These are phyloP conservation scores for Bathynomus jamesi DNA, from an alignment of 1,140 invertebrate genomes.

Conservation along the genomic window DNA sequence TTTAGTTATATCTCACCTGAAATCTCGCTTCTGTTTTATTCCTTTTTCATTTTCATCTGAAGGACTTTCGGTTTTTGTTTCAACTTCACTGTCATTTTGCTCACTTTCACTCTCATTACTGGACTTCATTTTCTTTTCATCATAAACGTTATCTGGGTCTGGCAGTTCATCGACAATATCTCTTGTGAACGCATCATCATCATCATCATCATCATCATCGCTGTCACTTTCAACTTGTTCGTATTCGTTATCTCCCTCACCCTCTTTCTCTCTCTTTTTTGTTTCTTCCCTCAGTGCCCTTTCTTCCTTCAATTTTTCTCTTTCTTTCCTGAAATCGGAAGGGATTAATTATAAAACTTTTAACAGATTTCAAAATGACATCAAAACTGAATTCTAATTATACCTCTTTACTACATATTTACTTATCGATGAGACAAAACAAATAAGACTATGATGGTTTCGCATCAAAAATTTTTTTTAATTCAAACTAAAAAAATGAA, in stretches of 20 bases:
- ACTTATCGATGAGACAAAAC: no score
- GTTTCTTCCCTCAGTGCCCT: not conserved
- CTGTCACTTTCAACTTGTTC: not conserved
- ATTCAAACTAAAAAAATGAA: no score
- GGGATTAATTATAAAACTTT: no score
- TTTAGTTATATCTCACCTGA: not conserved
- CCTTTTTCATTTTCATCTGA: not conserved
- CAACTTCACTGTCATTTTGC: not conserved
- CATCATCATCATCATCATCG: not conserved
- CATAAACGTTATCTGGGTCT: not conserved
- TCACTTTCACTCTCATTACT: not conserved
- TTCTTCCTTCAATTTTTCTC: not conserved
- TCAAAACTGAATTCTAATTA: no score
- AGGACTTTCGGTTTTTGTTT: not conserved
- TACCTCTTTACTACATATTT: no score
- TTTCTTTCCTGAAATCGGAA: not conserved
- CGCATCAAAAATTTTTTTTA: no score
- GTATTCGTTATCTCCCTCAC: not conserved
- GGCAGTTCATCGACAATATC: not conserved
- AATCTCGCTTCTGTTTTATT: not conserved
- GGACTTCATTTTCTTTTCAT: not conserved
- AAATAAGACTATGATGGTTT: no score
- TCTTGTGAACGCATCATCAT: not conserved
- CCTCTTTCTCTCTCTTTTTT: not conserved
- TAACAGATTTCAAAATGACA: no score